Evolutionary conservation across 2,113 vertebrate genomes (phyloP), one percentile per base, ranked within the genome.

Genomic region (Maccullochella peelii): DNA sequence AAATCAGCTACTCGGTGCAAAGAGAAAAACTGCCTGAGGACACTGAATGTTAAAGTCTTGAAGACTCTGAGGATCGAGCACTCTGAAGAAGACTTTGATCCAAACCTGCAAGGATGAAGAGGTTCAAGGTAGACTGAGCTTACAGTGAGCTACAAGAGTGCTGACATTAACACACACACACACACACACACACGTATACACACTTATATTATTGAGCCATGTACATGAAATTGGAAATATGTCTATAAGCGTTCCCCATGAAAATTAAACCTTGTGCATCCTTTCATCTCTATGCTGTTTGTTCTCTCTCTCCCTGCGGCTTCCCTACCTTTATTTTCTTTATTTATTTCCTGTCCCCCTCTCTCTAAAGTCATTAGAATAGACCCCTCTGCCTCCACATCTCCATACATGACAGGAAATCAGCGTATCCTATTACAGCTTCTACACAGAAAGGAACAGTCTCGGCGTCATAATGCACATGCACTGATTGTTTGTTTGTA

Each of bases 291-390:
- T 8, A 2, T n/a, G 40, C 47, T 15, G 25, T 12, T 27, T 15
- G 15, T 33, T 62, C 30, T 59, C 36, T 67, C 23, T 73, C 77
- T 72, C 33, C 57, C 38, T 74, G 15, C 16, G 5, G 8, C 30
- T 55, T 25, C 25, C 62, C 33, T 20, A 3, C 14, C 20, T 72
- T n/a, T 50, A 40, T 73, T 7, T 30, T 25, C 40, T 66, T 36
- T 20, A 25, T 66, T 36, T 20, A 25, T 61, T 23, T 36, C n/a
- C 33, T 54, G 2, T 2, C 18, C 44, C 23, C 16, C 36, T 75
- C 74, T 33, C n/a, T 86, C 54, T 87, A 73, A 91, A 87, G 73
- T 88, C 62, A 62, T 92, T 88, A 91, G n/a, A 54, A 89, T 61
- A 70, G 87, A 84, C 72, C 86, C 40, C 69, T 49, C 27, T 80